Evolutionary conservation across 2,113 vertebrate species (phyloP).

Genomic region (Atlantisia rogersi): DNA sequence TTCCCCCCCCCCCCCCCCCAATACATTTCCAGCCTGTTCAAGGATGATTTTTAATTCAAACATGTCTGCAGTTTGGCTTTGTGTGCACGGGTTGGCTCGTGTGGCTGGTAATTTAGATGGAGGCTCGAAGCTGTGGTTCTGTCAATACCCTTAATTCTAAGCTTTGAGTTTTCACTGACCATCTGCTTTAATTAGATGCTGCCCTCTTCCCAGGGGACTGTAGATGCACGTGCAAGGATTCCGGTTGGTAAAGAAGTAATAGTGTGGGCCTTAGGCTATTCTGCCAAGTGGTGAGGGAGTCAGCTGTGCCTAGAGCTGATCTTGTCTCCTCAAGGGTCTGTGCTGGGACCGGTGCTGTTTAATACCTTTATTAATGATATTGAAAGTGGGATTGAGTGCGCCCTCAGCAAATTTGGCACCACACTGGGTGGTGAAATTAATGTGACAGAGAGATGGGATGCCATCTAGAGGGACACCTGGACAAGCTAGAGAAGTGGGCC

Average conservation of each 20-base stretch:
- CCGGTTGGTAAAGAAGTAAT: not conserved
- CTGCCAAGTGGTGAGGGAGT: not conserved
- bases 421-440: too few species aligned
- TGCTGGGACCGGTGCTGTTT: too few species aligned
- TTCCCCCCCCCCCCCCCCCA: too few species aligned
- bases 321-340: too few species aligned
- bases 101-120: not conserved
- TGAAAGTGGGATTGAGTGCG: too few species aligned
- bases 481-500: too few species aligned
- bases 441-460: too few species aligned
- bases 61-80: not conserved
- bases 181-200: not conserved
- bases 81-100: fast-evolving
- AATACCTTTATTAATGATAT: too few species aligned
- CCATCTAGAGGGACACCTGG: too few species aligned
- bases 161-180: not conserved
- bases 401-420: not conserved
- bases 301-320: not conserved
- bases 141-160: not conserved
- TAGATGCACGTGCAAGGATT: not conserved
- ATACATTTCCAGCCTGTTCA: not conserved
- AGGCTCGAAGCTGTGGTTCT: not conserved
- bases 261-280: not conserved
- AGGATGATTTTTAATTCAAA: not conserved
- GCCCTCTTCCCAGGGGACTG: not conserved